Conservation (phyloP, 2,113 vertebrate species). For the Neopipo cinnamomea region DNA sequence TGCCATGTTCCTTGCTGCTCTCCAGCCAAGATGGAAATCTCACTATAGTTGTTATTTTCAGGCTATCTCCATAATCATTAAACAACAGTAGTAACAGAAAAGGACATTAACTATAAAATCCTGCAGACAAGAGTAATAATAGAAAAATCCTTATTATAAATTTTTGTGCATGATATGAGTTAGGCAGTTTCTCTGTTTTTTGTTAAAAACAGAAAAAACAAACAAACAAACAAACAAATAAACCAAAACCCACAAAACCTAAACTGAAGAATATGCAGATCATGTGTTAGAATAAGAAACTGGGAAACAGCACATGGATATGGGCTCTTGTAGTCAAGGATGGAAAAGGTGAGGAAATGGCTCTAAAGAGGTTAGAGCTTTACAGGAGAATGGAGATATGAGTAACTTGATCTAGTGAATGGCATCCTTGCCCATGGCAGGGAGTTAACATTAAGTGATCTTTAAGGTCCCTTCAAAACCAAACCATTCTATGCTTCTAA, state of each 20-base stretch:
- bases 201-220: neutral
- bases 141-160: neutral
- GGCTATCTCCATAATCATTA: neutral
- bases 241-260: neutral
- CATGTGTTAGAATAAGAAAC: neutral
- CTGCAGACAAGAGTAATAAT: neutral
- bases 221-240: neutral
- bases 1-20: neutral
- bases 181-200: neutral
- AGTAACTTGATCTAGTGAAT: neutral
- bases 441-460: too few relatives aligned
- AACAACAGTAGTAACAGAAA: neutral
- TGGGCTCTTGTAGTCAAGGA: neutral
- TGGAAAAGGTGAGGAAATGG: neutral
- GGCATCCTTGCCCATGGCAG: neutral
- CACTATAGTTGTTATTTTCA: neutral
- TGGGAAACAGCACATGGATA: neutral
- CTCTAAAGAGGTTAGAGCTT: neutral
- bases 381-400: neutral
- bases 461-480: neutral
- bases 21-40: neutral
- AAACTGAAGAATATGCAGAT: neutral
- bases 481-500: neutral
- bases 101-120: neutral
- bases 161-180: neutral